Evolutionary conservation across 2,888 invertebrate genomes (phyloP).

Genomic region (Neoitamus cyanurus): DNA sequence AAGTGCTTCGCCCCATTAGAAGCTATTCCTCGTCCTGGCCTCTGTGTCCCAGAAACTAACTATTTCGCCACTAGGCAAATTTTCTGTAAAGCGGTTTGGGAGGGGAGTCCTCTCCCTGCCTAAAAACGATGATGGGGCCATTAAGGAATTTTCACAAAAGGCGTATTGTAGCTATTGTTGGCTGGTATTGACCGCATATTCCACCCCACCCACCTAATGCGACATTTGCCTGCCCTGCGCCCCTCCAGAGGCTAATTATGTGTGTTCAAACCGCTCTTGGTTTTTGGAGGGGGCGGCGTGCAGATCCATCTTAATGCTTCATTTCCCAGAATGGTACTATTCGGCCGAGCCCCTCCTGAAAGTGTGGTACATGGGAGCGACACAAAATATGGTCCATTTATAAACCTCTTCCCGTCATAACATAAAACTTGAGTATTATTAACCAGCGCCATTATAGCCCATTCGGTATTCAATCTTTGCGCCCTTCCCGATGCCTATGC

Average conservation of each 20-base stretch:
- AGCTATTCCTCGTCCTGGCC: not conserved
- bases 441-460: slow-evolving; percentile 48
- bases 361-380: slow-evolving; percentile 3
- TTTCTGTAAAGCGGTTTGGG: not conserved
- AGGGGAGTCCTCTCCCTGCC: not conserved
- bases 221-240: slow-evolving; percentile 1
- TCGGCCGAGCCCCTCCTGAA: not conserved
- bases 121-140: slow-evolving; percentile 18
- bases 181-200: slow-evolving; percentile 30
- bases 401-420: slow-evolving; percentile 49
- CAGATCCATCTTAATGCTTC: slow-evolving; percentile 43
- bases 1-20: not conserved
- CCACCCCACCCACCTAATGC: not conserved
- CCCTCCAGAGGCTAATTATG: slow-evolving; percentile 34
- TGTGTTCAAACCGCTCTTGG: not conserved
- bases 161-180: slow-evolving; percentile 5
- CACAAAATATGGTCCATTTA: slow-evolving; percentile 43
- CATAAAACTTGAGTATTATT: slow-evolving; percentile 52
- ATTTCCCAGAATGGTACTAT: slow-evolving; percentile 43
- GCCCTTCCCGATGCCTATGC: not conserved
- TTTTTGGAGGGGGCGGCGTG: not conserved
- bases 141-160: slow-evolving; percentile 29
- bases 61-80: not conserved
- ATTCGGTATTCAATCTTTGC: slow-evolving; percentile 49
- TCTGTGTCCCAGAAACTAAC: not conserved